These are phyloP conservation scores for Drosophila flavopinicola DNA, from an alignment of 2,888 invertebrate species.

Conservation along the genomic window DNA sequence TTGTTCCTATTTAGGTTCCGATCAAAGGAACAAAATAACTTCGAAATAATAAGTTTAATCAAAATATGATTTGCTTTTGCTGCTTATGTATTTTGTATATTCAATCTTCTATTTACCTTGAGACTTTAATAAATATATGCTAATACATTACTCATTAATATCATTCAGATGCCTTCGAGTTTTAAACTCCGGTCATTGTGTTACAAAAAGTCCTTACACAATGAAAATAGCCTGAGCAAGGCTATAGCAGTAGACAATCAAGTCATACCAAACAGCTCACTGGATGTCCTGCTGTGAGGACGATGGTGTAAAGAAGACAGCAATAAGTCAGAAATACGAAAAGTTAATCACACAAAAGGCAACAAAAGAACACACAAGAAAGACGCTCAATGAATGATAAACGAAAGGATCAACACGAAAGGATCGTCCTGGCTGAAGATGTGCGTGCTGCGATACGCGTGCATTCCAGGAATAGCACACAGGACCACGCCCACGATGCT, in stretches of 20 bases:
- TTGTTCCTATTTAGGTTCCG: too few species aligned
- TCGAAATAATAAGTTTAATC: too few species aligned
- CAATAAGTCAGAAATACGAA: constrained; percentile 33
- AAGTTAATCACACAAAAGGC: constrained; percentile 47
- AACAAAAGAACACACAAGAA: constrained; percentile 5
- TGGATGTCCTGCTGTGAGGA: constrained; percentile 28
- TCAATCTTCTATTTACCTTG: too few species aligned
- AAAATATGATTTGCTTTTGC: too few species aligned
- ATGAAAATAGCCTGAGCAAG: background rate
- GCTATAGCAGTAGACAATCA: background rate
- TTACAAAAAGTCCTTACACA: too few species aligned
- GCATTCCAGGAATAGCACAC: constrained; percentile 65
- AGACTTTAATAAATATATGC: too few species aligned
- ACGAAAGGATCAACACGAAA: constrained; percentile 31
- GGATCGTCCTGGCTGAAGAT: constrained; percentile 51
- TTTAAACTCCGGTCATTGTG: too few species aligned
- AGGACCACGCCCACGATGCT: constrained; percentile 30
- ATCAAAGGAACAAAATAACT: too few species aligned
- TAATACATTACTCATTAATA: too few species aligned
- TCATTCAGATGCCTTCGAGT: too few species aligned
- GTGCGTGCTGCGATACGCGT: constrained; percentile 77
- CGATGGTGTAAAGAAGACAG: constrained; percentile 17
- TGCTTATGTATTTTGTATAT: too few species aligned
- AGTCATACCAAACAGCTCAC: background rate
- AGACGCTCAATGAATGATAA: constrained; percentile 15